Conservation (phyloP, 2,113 vertebrate species). For the Spheniscus mendiculus region DNA sequence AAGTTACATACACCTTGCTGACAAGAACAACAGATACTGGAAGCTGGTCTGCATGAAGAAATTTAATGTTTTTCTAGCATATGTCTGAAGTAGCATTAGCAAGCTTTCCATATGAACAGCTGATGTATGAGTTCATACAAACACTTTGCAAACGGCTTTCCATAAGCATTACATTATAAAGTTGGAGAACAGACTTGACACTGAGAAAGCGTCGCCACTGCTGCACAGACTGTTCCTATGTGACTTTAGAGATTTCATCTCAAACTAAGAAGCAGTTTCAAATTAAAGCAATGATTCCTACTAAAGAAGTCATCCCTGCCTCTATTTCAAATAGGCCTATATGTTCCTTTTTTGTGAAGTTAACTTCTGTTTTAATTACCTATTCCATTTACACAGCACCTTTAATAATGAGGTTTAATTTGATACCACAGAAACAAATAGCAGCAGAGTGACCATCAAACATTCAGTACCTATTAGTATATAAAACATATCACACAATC, state of each 20-base stretch:
- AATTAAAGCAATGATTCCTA: not conserved
- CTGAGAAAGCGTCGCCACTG: not conserved
- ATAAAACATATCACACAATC: not conserved
- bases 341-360: not conserved
- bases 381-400: not conserved
- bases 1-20: not conserved
- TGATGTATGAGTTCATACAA: not conserved
- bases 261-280: conserved; percentile 51
- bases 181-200: not conserved
- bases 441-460: not conserved
- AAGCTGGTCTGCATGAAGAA: not conserved
- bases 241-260: not conserved
- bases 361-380: not conserved
- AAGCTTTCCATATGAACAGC: not conserved
- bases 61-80: not conserved
- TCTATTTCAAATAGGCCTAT: not conserved
- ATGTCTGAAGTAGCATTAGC: not conserved
- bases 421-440: not conserved
- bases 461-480: not conserved
- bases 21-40: not conserved
- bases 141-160: not conserved
- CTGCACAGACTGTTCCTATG: not conserved
- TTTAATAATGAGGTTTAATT: not conserved
- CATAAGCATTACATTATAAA: not conserved
- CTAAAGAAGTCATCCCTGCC: not conserved